Evolutionary conservation across 1,140 invertebrate species (phyloP).

Genomic region (Heliconius himera): DNA sequence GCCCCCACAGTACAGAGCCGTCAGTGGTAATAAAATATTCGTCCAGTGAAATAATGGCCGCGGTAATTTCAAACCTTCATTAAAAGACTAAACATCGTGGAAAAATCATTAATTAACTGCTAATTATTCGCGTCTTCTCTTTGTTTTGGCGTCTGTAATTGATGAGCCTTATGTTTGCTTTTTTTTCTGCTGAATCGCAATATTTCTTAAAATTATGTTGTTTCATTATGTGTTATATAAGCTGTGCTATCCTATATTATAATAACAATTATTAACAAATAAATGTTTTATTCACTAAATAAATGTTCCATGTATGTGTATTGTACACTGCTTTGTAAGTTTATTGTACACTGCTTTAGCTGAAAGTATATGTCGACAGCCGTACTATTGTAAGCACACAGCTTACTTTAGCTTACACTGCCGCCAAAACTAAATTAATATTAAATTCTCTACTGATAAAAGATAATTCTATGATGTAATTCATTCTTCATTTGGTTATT

Average conservation of each 20-base stretch:
- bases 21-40: slow-evolving; percentile 68
- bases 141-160: slow-evolving; percentile 16
- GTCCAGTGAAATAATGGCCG: slow-evolving; percentile 67
- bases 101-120: slow-evolving; percentile 52
- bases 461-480: too few relatives aligned
- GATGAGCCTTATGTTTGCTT: slow-evolving; percentile 3
- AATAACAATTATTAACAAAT: neutral
- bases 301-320: too few relatives aligned
- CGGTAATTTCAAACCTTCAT: slow-evolving; percentile 68
- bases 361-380: too few relatives aligned
- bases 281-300: too few relatives aligned
- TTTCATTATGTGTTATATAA: neutral
- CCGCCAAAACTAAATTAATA: too few relatives aligned
- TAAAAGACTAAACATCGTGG: slow-evolving; percentile 55
- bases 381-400: too few relatives aligned
- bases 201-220: neutral
- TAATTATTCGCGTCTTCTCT: slow-evolving; percentile 49
- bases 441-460: too few relatives aligned
- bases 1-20: slow-evolving; percentile 48
- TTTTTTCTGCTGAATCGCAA: neutral
- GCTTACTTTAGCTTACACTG: too few relatives aligned
- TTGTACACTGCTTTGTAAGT: too few relatives aligned
- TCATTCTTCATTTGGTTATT: neutral
- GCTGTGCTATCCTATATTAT: neutral
- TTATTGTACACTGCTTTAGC: too few relatives aligned